phyloP scores from a whole-genome alignment of 1,140 invertebrate genomes.

The Drosophila takahashii region DNA sequence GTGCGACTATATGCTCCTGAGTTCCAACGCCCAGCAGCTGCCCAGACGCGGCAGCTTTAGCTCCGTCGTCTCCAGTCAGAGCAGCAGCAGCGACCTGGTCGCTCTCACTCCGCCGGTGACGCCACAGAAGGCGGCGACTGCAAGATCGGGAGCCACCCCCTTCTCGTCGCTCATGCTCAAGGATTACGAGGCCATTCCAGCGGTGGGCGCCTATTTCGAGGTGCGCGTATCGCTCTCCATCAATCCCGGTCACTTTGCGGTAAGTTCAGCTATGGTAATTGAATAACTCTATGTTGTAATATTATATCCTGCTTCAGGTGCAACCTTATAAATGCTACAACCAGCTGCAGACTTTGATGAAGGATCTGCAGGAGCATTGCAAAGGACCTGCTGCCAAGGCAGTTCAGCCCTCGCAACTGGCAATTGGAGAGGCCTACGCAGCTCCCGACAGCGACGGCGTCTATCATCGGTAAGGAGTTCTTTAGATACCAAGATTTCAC shows the following conservation, averaged over 20 bases:
- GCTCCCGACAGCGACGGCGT: conserved; percentile 65
- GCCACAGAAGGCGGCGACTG: conserved; percentile 39
- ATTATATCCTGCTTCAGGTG: conserved; percentile 36
- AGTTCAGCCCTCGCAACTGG: conserved; percentile 39
- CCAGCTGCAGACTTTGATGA: conserved; percentile 72
- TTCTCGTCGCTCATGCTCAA: conserved; percentile 52
- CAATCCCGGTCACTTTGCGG: conserved; percentile 78
- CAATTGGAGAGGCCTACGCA: conserved; percentile 75
- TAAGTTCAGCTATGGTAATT: conserved; percentile 20
- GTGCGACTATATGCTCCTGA: conserved; percentile 57
- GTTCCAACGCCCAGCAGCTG: conserved; percentile 52
- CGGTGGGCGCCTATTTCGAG: conserved; percentile 71
- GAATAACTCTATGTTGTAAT: not conserved
- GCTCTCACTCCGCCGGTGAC: conserved; percentile 51
- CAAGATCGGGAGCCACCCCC: not conserved
- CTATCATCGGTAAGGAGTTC: conserved; percentile 70
- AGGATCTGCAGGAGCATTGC: conserved; percentile 73
- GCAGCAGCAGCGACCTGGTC: conserved; percentile 50
- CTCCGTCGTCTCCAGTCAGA: conserved; percentile 66
- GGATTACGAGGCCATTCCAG: conserved; percentile 69
- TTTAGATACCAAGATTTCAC: no score
- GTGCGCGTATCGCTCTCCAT: conserved; percentile 72
- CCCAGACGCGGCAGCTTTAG: conserved; percentile 61
- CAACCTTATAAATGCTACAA: conserved; percentile 81
- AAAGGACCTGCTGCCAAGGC: conserved; percentile 32